phyloP scores from a whole-genome alignment of 2,797 vertebrate genomes.

The Linurgus olivaceus region DNA sequence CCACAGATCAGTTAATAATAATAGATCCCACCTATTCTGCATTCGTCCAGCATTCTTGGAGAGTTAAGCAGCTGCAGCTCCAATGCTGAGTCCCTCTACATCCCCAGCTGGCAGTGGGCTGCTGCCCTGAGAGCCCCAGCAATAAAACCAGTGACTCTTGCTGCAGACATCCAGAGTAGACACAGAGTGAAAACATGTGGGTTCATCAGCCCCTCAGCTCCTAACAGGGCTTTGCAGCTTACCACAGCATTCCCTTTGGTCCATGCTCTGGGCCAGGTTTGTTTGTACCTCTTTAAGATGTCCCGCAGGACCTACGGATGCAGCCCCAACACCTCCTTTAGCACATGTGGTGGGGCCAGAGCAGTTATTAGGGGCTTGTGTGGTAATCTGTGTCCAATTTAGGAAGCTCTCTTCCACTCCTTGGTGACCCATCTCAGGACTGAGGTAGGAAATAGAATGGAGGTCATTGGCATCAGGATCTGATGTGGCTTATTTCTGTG shows the following conservation, averaged over 20 bases:
- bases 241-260: background rate
- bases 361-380: background rate
- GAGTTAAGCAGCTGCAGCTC: background rate
- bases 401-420: background rate
- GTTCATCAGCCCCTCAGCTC: background rate
- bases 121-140: background rate
- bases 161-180: background rate
- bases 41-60: background rate
- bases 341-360: fast-evolving
- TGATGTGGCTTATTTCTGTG: background rate
- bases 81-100: background rate
- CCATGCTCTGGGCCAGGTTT: background rate
- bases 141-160: background rate
- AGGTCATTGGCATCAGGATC: background rate
- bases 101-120: background rate
- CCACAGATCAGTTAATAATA: background rate
- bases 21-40: background rate
- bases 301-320: fast-evolving
- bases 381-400: background rate
- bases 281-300: background rate
- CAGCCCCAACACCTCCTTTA: background rate
- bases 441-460: background rate
- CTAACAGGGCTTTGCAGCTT: background rate
- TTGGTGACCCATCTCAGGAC: background rate
- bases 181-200: background rate